Evolutionary conservation across 2,797 vertebrate species (phyloP).

Genomic region (Gorsachius magnificus): DNA sequence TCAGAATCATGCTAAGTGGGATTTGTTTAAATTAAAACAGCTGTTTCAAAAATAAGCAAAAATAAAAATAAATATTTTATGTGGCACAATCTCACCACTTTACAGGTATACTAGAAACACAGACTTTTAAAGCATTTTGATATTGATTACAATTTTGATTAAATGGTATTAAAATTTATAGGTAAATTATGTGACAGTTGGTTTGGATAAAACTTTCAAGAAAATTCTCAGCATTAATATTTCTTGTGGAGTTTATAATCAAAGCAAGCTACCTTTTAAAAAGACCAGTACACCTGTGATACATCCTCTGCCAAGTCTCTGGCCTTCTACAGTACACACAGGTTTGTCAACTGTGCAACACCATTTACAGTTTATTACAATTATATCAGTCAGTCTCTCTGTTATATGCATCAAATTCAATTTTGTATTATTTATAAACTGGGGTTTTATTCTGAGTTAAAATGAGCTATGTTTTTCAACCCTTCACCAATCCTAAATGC

Average conservation of each 20-base stretch:
- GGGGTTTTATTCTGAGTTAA: constrained; percentile 78
- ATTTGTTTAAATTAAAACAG: constrained; percentile 67
- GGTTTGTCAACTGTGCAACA: constrained; percentile 81
- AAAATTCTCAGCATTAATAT: constrained; percentile 57
- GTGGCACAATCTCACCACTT: constrained; percentile 68
- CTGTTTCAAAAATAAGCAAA: constrained; percentile 64
- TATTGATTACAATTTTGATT: constrained; percentile 70
- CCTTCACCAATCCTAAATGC: constrained; percentile 67
- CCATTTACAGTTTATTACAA: constrained; percentile 75
- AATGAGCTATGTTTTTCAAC: constrained; percentile 63
- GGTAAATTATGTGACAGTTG: constrained; percentile 67
- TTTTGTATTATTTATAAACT: constrained; percentile 72
- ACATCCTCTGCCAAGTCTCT: constrained; percentile 78
- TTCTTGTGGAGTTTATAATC: constrained; percentile 64
- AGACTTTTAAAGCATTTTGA: constrained; percentile 75
- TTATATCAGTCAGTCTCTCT: constrained; percentile 80
- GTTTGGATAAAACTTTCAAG: constrained; percentile 59
- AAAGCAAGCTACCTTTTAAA: constrained; percentile 60
- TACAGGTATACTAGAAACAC: constrained; percentile 68
- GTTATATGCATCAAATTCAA: constrained; percentile 77
- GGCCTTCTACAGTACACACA: constrained; percentile 80
- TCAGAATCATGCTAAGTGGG: constrained; percentile 58
- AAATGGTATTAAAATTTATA: constrained; percentile 70
- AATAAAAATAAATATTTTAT: constrained; percentile 73
- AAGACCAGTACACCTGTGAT: constrained; percentile 68